Evolutionary conservation across 2,113 vertebrate species (phyloP).

Genomic region (Cavia porcellus): DNA sequence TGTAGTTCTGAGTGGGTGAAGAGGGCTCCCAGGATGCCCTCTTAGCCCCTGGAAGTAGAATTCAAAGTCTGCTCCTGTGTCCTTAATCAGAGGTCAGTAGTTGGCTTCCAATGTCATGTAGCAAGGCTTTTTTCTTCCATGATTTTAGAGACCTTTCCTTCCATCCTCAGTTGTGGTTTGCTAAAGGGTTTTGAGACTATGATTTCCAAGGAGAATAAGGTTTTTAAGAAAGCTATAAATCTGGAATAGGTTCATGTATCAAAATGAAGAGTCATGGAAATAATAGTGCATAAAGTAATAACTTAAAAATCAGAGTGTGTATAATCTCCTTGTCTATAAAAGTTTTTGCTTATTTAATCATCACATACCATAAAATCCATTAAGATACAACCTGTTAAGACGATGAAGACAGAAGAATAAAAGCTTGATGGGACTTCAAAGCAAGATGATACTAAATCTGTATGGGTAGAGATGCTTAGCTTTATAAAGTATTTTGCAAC

Average conservation of each 20-base stretch:
- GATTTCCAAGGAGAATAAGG: background rate
- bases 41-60: background rate
- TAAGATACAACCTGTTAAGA: too few relatives aligned
- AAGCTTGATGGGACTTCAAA: too few relatives aligned
- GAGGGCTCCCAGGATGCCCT: background rate
- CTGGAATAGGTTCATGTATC: background rate
- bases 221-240: background rate
- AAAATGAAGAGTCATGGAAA: constrained; percentile 17
- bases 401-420: too few relatives aligned
- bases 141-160: background rate
- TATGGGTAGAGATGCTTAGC: background rate
- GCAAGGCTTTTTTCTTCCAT: background rate
- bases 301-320: background rate
- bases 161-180: background rate
- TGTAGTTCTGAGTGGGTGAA: background rate
- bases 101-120: background rate
- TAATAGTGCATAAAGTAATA: background rate
- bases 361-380: too few relatives aligned
- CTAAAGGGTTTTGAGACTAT: background rate
- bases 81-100: background rate
- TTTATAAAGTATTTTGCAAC: background rate
- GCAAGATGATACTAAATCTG: background rate
- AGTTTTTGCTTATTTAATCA: too few relatives aligned
- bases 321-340: too few relatives aligned
- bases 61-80: background rate